Conservation (phyloP, 1,140 invertebrate species). For the Tetramorium simillimum region DNA sequence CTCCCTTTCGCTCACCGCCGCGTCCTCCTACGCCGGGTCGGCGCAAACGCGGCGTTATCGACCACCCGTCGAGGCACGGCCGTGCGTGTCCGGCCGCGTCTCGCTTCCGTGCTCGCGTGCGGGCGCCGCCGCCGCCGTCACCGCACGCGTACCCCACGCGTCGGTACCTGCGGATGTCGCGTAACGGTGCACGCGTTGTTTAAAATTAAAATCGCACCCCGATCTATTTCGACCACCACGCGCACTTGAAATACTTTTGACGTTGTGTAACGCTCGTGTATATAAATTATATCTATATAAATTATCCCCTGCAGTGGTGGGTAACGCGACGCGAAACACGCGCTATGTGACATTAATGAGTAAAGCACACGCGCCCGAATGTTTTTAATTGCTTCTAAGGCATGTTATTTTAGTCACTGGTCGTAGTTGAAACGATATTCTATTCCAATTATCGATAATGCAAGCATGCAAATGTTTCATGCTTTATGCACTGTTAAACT, state of each 20-base stretch:
- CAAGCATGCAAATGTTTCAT: too few species aligned
- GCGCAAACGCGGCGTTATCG: slow-evolving; percentile 82
- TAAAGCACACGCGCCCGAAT: neutral
- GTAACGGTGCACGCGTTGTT: neutral
- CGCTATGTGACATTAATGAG: neutral
- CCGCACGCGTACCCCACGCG: slow-evolving; percentile 1
- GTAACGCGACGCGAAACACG: neutral
- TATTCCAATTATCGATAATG: neutral
- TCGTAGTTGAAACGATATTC: neutral
- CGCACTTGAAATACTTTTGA: slow-evolving; percentile 9
- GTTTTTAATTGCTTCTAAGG: neutral
- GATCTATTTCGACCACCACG: neutral
- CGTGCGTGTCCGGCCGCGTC: slow-evolving; percentile 21
- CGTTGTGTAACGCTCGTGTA: neutral
- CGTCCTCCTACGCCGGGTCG: slow-evolving; percentile 35
- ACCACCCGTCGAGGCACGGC: slow-evolving; percentile 62
- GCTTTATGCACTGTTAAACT: too few species aligned
- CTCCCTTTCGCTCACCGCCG: neutral
- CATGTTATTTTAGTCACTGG: neutral
- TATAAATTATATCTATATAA: neutral
- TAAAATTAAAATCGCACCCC: slow-evolving; percentile 6
- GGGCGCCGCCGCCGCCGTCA: neutral
- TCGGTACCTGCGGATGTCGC: neutral
- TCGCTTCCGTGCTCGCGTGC: neutral
- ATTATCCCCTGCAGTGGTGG: neutral